Evolutionary conservation across 2,888 invertebrate genomes (phyloP), one percentile per base, ranked within the genome.

Genomic region (Ametastegia equiseti): DNA sequence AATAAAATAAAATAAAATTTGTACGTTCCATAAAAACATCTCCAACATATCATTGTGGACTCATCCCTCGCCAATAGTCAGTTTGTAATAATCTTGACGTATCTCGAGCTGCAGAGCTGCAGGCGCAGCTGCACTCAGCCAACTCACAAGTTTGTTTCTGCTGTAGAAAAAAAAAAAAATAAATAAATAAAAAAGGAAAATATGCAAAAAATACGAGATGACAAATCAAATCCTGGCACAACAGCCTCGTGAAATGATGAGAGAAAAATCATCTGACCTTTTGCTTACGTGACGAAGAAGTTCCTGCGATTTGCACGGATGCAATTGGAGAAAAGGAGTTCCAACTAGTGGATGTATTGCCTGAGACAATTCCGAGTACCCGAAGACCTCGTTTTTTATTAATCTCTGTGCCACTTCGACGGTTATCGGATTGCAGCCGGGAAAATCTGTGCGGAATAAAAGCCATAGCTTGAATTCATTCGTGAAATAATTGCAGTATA

Each of bases 101-200:
- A 91, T 47, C 81, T 87, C 86, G 23, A 91, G 84, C 57, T 86
- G 86, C 36, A 91, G 83, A 0, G 90, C 89, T 15, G 87, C 87
- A 11, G 89, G 84, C 2, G 88, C 89, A 15, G 90, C 86, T 15
- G 85, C 84, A 81, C 91, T 91, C 65, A 91, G 82, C 91, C 91
- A 91, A 69, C 91, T 91, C 71, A 91, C 89, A 79, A 91, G 83
- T 85, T 88, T 89, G 82, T 91, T 91, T 65, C 88, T 88, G 82
- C 91, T 91, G n/a, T n/a, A n/a, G n/a, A n/a, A n/a, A n/a, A 84
- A 81, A 89, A 86, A 36, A 30, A 1, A 45, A 69, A 9, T 0
- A 71, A 71, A 27, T 5, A 15, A 15, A 45, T 7, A 7, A 15
- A 15, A 11, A 13, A 23, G 19, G 15, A 11, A 13, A 6, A 1